A percentile compares a stretch with the other conserved stretches of the same genome.
Conservation (phyloP, 2,113 vertebrate species). For the Haliaeetus leucogaster region DNA sequence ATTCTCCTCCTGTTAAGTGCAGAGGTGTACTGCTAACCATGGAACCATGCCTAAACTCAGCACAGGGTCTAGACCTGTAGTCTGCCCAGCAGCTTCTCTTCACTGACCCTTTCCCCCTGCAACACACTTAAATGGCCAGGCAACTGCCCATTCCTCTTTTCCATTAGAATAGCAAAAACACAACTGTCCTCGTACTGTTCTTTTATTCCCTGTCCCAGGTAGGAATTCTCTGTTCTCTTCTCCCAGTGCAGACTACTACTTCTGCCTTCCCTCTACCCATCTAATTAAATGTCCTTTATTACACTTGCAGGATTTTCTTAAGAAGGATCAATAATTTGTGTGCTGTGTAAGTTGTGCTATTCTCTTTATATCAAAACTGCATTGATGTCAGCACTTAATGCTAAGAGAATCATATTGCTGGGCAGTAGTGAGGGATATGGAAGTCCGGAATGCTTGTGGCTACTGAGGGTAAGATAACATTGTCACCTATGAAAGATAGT, state of each 20-base stretch:
- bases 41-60: not conserved
- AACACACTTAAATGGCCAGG: not conserved
- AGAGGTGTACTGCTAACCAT: not conserved
- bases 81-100: not conserved
- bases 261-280: not conserved
- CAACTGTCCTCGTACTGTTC: not conserved
- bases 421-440: not conserved
- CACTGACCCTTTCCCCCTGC: not conserved
- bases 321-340: not conserved
- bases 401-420: not conserved
- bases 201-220: not conserved
- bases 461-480: not conserved
- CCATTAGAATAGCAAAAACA: not conserved
- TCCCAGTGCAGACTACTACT: not conserved
- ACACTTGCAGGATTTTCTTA: not conserved
- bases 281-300: not conserved
- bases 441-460: not conserved
- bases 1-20: not conserved
- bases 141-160: not conserved
- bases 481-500: not conserved
- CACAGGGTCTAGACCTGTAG: not conserved
- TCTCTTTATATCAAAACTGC: not conserved
- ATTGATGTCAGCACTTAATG: not conserved
- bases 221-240: not conserved
- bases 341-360: not conserved